Conservation (phyloP, 2,113 vertebrate genomes). For the Numenius arquata region DNA sequence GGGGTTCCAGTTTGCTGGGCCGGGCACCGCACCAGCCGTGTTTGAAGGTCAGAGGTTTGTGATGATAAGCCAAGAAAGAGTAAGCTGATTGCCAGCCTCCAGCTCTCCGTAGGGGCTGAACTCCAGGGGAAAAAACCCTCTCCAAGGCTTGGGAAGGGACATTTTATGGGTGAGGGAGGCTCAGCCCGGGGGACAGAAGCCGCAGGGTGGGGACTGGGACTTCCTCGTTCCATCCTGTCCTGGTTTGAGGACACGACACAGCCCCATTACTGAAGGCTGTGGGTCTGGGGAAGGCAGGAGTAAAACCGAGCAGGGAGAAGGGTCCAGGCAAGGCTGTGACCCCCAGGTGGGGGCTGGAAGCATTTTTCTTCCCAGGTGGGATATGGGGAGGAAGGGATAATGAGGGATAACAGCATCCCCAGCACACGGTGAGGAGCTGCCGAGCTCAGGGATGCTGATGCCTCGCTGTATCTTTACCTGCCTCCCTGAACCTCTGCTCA, state of each 20-base stretch:
- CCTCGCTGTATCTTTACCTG: not conserved
- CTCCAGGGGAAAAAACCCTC: not conserved
- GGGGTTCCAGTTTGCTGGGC: not conserved
- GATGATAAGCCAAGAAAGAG: not conserved
- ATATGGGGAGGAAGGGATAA: not conserved
- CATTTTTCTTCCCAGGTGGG: too few relatives aligned
- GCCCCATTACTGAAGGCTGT: accelerated
- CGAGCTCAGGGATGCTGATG: not conserved
- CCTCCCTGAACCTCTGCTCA: not conserved
- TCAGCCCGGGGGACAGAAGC: not conserved
- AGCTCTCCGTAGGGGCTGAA: not conserved
- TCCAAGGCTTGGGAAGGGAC: not conserved
- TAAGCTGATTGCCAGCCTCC: not conserved
- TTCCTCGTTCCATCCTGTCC: not conserved
- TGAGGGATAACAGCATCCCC: not conserved
- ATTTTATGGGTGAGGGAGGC: not conserved
- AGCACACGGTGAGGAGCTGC: not conserved
- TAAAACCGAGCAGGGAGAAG: not conserved
- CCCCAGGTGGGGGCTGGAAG: too few relatives aligned
- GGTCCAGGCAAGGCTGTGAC: not conserved
- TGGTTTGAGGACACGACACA: too few relatives aligned
- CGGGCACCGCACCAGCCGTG: not conserved
- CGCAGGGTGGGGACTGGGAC: accelerated
- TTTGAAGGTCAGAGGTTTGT: not conserved
- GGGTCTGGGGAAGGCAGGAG: not conserved